Percentiles rank a stretch among this genome's conserved stretches.
These are phyloP conservation scores for Synanthedon vespiformis DNA, from an alignment of 2,888 invertebrate genomes.

Conservation along the genomic window DNA sequence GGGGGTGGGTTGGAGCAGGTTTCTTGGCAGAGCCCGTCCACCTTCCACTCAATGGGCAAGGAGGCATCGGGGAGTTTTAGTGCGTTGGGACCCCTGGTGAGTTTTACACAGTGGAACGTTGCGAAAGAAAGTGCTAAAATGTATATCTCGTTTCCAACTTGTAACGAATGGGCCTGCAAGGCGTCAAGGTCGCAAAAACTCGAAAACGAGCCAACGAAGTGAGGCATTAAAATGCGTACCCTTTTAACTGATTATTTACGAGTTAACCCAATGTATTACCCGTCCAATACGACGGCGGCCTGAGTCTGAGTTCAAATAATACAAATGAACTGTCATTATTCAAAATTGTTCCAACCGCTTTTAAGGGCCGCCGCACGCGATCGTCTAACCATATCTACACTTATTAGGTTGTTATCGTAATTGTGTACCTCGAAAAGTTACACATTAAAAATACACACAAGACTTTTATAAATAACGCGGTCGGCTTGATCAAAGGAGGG, in stretches of 20 bases:
- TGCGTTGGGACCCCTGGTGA: no score
- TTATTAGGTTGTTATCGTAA: background rate
- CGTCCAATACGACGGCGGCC: constrained; percentile 5
- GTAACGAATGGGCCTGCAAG: constrained; percentile 34
- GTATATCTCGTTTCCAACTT: constrained; percentile 4
- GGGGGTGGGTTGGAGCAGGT: no score
- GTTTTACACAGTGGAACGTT: no score
- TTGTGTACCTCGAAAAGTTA: background rate
- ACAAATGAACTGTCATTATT: constrained; percentile 41
- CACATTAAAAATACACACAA: background rate
- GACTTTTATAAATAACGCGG: background rate
- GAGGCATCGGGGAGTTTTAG: no score
- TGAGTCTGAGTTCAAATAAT: constrained; percentile 29
- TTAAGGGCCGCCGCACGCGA: constrained; percentile 14
- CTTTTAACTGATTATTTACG: constrained; percentile 31
- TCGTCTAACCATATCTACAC: background rate
- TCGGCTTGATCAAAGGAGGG: background rate
- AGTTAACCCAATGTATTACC: constrained; percentile 11
- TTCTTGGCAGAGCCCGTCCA: no score
- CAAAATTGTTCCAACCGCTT: constrained; percentile 21
- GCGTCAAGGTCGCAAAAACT: constrained; percentile 31
- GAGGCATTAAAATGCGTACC: constrained; percentile 12
- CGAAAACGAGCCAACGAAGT: background rate
- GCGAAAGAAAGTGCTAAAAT: no score
- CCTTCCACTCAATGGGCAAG: no score